These are phyloP conservation scores for Cepphus grylle DNA, from an alignment of 2,113 vertebrate genomes.

Conservation along the genomic window DNA sequence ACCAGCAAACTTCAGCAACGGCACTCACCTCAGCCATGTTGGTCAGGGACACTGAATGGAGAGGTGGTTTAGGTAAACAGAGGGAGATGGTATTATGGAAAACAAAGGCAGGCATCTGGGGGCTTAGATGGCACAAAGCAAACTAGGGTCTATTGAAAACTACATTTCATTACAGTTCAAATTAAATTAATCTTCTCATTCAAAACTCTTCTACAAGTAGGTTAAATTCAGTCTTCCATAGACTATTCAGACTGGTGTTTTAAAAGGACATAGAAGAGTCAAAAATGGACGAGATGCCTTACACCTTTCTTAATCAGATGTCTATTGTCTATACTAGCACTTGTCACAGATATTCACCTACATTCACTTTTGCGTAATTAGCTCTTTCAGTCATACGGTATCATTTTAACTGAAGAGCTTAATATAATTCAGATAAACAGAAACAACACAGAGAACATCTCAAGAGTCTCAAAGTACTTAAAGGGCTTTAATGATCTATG, in stretches of 20 bases:
- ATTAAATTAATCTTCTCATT: not conserved
- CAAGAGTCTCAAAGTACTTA: not conserved
- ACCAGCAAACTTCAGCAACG: not conserved
- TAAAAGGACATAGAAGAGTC: not conserved
- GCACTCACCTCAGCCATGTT: rapidly evolving
- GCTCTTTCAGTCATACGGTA: not conserved
- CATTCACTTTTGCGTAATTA: not conserved
- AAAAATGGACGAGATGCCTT: not conserved
- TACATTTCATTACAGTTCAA: not conserved
- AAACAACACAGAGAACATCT: not conserved
- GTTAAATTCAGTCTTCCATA: not conserved
- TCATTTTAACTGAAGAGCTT: not conserved
- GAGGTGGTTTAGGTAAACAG: not conserved
- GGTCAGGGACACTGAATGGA: not conserved
- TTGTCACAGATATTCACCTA: not conserved
- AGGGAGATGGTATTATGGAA: not conserved
- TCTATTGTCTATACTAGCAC: not conserved
- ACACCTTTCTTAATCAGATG: not conserved
- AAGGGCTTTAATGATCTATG: not conserved
- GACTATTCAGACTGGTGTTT: not conserved
- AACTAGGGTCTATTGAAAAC: not conserved
- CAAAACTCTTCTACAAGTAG: not conserved
- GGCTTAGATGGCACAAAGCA: not conserved
- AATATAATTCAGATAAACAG: not conserved
- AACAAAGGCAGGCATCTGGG: not conserved